Evolutionary conservation across 2,797 vertebrate species (phyloP).

Genomic region (Saxicola maurus): DNA sequence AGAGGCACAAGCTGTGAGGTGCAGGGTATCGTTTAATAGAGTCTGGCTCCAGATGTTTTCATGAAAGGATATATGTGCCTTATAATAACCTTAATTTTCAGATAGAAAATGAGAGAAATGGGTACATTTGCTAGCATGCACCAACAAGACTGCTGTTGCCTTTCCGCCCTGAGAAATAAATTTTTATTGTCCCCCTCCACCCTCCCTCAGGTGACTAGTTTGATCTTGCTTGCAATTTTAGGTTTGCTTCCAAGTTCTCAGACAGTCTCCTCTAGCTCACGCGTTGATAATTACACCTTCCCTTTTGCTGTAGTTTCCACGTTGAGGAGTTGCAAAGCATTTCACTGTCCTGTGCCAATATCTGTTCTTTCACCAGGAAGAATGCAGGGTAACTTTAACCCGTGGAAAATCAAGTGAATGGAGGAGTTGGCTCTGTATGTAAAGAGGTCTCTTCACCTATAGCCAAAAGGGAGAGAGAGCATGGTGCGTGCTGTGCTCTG

Average conservation of each 20-base stretch:
- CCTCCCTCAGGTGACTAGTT: constrained; percentile 30
- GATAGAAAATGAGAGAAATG: constrained; percentile 5
- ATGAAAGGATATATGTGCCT: not conserved
- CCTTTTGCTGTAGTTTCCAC: not conserved
- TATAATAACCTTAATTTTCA: constrained; percentile 45
- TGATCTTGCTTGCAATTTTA: constrained; percentile 30
- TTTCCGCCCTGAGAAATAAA: not conserved
- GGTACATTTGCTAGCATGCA: not conserved
- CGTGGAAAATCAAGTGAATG: not conserved
- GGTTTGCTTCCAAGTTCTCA: constrained; percentile 46
- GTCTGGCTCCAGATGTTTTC: not conserved
- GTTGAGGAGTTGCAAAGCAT: not conserved
- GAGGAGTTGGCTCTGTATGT: not conserved
- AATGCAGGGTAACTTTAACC: not conserved
- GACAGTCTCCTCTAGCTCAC: not conserved
- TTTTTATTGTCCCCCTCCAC: not conserved
- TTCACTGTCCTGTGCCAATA: not conserved
- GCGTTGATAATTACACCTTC: not conserved
- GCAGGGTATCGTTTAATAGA: not conserved
- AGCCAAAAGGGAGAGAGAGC: not conserved
- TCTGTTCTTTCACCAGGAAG: not conserved
- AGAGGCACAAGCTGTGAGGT: not conserved
- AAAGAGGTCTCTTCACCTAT: not conserved
- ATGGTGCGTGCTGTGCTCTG: not conserved
- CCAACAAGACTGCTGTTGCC: constrained; percentile 25